Conservation (phyloP, 2,113 vertebrate genomes). For the Mirza zaza region DNA sequence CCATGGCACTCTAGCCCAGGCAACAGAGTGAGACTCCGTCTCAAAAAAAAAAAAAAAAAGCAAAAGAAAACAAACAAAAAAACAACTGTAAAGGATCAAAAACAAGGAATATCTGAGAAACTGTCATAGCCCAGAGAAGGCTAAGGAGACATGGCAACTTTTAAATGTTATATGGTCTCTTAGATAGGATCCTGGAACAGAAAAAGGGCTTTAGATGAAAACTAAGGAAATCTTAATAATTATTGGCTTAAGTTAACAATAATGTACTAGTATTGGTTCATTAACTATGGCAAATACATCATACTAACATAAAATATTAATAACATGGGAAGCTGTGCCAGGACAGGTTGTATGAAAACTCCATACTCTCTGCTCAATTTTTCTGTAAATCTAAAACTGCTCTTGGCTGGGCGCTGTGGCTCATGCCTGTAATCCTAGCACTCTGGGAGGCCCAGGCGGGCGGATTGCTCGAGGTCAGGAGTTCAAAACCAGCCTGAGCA, state of each 20-base stretch:
- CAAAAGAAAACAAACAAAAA: neutral
- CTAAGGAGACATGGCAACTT: neutral
- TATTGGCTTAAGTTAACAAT: neutral
- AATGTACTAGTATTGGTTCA: neutral
- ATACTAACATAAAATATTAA: neutral
- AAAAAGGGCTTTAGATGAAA: neutral
- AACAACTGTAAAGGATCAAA: neutral
- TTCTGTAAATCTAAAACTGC: constrained; percentile 1
- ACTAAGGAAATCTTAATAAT: neutral
- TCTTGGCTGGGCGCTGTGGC: too few relatives aligned
- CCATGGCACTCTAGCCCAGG: too few relatives aligned
- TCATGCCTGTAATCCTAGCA: too few relatives aligned
- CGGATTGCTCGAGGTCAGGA: too few relatives aligned
- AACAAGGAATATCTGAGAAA: neutral
- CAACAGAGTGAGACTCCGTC: too few relatives aligned
- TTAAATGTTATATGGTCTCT: neutral
- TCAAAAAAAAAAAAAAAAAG: neutral
- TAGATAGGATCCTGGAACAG: neutral
- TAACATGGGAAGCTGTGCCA: neutral
- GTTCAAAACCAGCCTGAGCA: too few relatives aligned
- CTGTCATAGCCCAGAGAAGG: neutral
- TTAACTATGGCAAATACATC: neutral
- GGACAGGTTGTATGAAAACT: neutral
- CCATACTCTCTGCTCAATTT: neutral
- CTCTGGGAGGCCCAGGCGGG: too few relatives aligned